A percentile compares a stretch with the other conserved stretches of the same genome.
Conservation (phyloP, 2,797 vertebrate genomes). For the Bradypodion ventrale region DNA sequence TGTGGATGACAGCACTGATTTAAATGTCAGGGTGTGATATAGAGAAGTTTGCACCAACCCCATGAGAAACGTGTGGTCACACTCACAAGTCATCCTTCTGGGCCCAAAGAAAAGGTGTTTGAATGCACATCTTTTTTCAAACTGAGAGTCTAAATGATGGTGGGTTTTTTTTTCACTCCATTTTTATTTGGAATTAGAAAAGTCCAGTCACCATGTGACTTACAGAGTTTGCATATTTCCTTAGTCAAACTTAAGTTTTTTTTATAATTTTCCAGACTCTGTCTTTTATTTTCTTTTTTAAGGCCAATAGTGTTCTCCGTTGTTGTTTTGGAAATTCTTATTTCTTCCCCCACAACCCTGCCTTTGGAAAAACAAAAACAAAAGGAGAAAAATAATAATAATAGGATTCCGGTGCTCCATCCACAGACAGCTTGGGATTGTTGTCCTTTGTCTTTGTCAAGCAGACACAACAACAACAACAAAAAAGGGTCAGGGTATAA, state of each 20-base stretch:
- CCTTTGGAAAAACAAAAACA: neutral
- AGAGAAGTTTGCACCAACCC: no score
- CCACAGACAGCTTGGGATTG: neutral
- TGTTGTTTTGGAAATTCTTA: conserved; percentile 1
- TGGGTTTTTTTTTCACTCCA: conserved; percentile 17
- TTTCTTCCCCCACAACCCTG: conserved; percentile 5
- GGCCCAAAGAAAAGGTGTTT: neutral
- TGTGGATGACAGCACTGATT: no score
- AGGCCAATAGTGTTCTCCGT: conserved; percentile 37
- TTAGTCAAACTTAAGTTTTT: conserved; percentile 14
- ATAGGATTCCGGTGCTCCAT: neutral
- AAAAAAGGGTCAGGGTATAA: neutral
- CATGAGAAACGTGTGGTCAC: neutral
- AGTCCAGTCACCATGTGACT: conserved; percentile 32
- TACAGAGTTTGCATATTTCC: conserved; percentile 48
- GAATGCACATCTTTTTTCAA: neutral
- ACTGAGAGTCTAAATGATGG: neutral
- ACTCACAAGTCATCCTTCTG: neutral
- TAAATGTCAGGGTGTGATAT: no score
- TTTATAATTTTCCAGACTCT: neutral
- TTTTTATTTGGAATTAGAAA: conserved; percentile 44
- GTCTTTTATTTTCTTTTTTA: neutral
- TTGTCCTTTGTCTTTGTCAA: neutral
- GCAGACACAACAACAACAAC: neutral
- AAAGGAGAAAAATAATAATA: neutral